Evolutionary conservation across 2,888 invertebrate species (phyloP).

Genomic region (Drosophila rellima): DNA sequence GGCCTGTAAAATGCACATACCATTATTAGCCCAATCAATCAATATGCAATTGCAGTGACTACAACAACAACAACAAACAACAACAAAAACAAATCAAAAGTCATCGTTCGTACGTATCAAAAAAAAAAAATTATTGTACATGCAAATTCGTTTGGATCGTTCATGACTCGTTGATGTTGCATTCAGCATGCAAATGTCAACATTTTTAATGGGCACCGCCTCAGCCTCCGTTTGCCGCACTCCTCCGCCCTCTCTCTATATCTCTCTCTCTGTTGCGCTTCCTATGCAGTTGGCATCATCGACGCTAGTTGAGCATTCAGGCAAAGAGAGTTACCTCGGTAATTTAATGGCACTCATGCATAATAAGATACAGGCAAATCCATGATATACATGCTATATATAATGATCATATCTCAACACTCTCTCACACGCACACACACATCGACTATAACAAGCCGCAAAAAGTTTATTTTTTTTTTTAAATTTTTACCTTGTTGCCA

Average conservation of each 20-base stretch:
- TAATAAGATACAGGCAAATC: conserved; percentile 56
- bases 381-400: conserved; percentile 69
- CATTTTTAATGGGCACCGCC: conserved; percentile 47
- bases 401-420: conserved; percentile 66
- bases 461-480: conserved; percentile 33
- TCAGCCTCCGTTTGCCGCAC: not conserved
- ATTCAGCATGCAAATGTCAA: conserved; percentile 82
- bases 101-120: conserved; percentile 13
- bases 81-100: conserved; percentile 21
- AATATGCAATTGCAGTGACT: conserved; percentile 43
- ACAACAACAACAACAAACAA: conserved; percentile 13
- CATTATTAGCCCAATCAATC: conserved; percentile 50
- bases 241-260: not conserved
- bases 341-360: conserved; percentile 71
- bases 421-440: conserved; percentile 10
- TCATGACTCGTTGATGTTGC: conserved; percentile 72
- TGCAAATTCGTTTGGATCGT: conserved; percentile 65
- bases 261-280: too few relatives aligned
- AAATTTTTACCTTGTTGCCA: conserved; percentile 32
- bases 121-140: conserved; percentile 27
- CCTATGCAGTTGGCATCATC: conserved; percentile 37
- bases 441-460: conserved; percentile 26
- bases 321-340: conserved; percentile 55
- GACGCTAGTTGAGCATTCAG: conserved; percentile 59
- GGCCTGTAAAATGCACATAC: conserved; percentile 23